Base-by-base conservation (phyloP, 2,797 vertebrate genomes). In the Glyptemys insculpta region DNA sequence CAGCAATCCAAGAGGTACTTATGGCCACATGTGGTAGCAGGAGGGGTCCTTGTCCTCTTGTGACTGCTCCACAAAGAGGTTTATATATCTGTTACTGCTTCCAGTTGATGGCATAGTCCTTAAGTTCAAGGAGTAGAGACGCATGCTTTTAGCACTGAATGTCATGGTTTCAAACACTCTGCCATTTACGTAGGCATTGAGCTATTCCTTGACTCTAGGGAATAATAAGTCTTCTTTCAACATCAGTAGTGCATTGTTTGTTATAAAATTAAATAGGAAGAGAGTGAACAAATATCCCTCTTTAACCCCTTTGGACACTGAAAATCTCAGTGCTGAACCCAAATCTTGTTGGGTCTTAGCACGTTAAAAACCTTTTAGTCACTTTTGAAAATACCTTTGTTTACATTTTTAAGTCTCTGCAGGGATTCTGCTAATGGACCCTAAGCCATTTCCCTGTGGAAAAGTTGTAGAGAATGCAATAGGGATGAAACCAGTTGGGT, bases 401-500 rank as follows among this genome's bases (percentile, higher is more conserved):
- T 86, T 5, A 88, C 96, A 86, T 93, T 95, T 95, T 95, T 92
- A 96, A 92, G 59, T 41, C 50, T 96, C 57, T 89, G 44, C 94
- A 95, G 94, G 88, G 95, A 95, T 79, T 91, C 85, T 92, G 81
- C 74, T 78, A 97, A 94, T 86, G 93, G 86, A 91, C 95, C 76
- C 91, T 44, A 83, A 85, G 81, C 37, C 44, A 88, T 91, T 19
- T 2, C 19, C 19, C 11, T 82, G 19, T 79, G 74, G 83, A 90
- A 89, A 83, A 23, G 11, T 3, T 78, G 53, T 94, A 50, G 81
- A 92, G 92, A 76, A 62, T 92, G 53, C 68, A 85, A 81, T 79
- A 68, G 84, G 90, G 91, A 86, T 93, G 86, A 95, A 96, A 93
- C 52, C 23, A 78, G 23, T 47, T 10, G 5, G 14, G 2, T 76